Conservation (phyloP, 2,888 invertebrate genomes). For the Volucella inflata region DNA sequence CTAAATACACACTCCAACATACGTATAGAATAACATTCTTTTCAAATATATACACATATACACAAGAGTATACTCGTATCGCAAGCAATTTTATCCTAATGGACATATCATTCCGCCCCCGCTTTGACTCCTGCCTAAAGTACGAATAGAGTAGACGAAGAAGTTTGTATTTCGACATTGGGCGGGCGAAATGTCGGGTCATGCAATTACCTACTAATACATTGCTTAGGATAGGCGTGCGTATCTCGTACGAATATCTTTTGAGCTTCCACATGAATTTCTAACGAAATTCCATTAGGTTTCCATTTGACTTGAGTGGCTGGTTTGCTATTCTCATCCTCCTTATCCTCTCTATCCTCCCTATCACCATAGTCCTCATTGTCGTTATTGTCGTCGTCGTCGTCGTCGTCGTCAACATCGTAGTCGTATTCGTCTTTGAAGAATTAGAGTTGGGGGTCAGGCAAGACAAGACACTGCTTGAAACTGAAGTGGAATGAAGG, state of each 20-base stretch:
- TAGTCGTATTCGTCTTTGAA: slow-evolving; percentile 9
- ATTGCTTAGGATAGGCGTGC: slow-evolving; percentile 73
- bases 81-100: slow-evolving; percentile 73
- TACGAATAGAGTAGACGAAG: slow-evolving; percentile 17
- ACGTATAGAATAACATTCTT: slow-evolving; percentile 27
- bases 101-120: slow-evolving; percentile 71
- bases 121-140: slow-evolving; percentile 49
- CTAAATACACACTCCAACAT: not conserved
- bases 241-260: slow-evolving; percentile 72
- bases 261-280: slow-evolving; percentile 71
- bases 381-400: slow-evolving; percentile 20
- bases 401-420: slow-evolving; percentile 15
- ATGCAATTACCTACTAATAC: slow-evolving; percentile 75
- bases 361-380: slow-evolving; percentile 15
- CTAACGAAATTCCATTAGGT: slow-evolving; percentile 75
- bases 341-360: slow-evolving; percentile 8
- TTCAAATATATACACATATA: slow-evolving; percentile 28
- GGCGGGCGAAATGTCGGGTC: slow-evolving; percentile 67
- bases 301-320: slow-evolving; percentile 75
- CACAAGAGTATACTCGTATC: slow-evolving; percentile 38
- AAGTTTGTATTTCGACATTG: slow-evolving; percentile 22
- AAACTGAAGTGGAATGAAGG: slow-evolving; percentile 69
- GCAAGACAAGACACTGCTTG: too few species aligned
- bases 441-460: slow-evolving; percentile 15
- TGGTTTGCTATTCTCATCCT: slow-evolving; percentile 40